Percentiles rank a stretch among this genome's conserved stretches.
Evolutionary conservation across 1,140 invertebrate genomes (phyloP).

Genomic region (Pantala flavescens): DNA sequence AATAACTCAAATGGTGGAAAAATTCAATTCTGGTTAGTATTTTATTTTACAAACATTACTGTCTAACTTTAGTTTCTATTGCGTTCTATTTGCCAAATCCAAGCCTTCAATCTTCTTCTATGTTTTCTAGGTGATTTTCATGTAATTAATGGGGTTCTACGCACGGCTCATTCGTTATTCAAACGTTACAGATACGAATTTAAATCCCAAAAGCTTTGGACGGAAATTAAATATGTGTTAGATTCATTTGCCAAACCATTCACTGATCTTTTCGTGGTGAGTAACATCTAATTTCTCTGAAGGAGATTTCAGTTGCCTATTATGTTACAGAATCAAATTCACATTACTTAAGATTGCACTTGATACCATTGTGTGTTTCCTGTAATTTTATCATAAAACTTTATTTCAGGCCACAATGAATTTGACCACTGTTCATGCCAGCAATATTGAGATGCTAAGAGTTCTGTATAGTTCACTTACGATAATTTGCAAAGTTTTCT

Average conservation of each 20-base stretch:
- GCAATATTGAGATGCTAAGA: conserved; percentile 68
- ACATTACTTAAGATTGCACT: conserved; percentile 9
- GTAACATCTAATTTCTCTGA: conserved; percentile 27
- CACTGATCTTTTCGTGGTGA: conserved; percentile 80
- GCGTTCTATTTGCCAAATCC: neutral
- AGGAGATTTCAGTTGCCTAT: neutral
- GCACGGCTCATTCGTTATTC: conserved; percentile 92
- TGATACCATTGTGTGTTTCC: conserved; percentile 4
- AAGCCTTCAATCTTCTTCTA: neutral
- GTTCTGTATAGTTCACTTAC: conserved; percentile 84
- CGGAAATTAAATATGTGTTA: conserved; percentile 93
- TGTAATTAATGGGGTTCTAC: conserved; percentile 87
- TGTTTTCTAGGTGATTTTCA: conserved; percentile 68
- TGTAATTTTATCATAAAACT: too few relatives aligned
- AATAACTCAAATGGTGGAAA: conserved; percentile 82
- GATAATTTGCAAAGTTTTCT: conserved; percentile 91
- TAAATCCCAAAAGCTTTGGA: conserved; percentile 88
- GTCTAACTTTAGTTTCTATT: neutral
- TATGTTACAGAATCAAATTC: conserved; percentile 11
- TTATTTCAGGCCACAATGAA: conserved; percentile 68
- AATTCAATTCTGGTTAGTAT: conserved; percentile 60
- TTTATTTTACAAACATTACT: neutral
- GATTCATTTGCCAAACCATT: conserved; percentile 87
- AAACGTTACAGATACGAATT: conserved; percentile 93
- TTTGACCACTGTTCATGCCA: conserved; percentile 62